Evolutionary conservation across 2,888 invertebrate species (phyloP).

Genomic region (Cristatella mucedo): DNA sequence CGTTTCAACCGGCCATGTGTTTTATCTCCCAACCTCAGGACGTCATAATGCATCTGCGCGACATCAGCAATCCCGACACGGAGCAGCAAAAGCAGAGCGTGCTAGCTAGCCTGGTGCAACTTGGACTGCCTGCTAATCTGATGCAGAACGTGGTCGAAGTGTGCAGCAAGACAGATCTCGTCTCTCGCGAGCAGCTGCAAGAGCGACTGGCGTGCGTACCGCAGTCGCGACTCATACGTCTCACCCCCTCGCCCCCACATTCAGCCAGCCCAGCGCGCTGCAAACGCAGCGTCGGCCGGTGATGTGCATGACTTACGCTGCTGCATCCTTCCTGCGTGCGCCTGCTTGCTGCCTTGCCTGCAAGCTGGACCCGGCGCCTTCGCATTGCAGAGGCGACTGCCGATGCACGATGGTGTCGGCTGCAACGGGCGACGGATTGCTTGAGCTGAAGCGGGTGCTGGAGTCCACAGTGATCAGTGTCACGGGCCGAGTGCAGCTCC

Average conservation of each 20-base stretch:
- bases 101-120: constrained; percentile 46
- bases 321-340: too few relatives aligned
- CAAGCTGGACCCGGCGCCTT: too few relatives aligned
- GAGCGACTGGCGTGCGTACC: too few relatives aligned
- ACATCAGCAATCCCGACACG: constrained; percentile 57
- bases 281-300: too few relatives aligned
- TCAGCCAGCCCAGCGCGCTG: too few relatives aligned
- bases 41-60: constrained; percentile 60
- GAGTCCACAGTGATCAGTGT: constrained; percentile 43
- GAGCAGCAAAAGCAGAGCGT: constrained; percentile 55
- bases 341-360: too few relatives aligned
- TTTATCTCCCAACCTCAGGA: constrained; percentile 49
- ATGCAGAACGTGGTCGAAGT: constrained; percentile 49
- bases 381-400: too few relatives aligned
- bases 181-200: constrained; percentile 15
- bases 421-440: constrained; percentile 41
- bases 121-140: constrained; percentile 42
- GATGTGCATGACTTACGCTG: too few relatives aligned
- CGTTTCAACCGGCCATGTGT: neutral
- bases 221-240: too few relatives aligned
- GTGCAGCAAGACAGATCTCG: constrained; percentile 57
- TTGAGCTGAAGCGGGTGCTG: constrained; percentile 38
- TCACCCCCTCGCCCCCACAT: too few relatives aligned
- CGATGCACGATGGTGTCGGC: too few relatives aligned
- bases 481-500: constrained; percentile 43